phyloP scores from a whole-genome alignment of 2,113 vertebrate species.

The Leiothrix lutea region DNA sequence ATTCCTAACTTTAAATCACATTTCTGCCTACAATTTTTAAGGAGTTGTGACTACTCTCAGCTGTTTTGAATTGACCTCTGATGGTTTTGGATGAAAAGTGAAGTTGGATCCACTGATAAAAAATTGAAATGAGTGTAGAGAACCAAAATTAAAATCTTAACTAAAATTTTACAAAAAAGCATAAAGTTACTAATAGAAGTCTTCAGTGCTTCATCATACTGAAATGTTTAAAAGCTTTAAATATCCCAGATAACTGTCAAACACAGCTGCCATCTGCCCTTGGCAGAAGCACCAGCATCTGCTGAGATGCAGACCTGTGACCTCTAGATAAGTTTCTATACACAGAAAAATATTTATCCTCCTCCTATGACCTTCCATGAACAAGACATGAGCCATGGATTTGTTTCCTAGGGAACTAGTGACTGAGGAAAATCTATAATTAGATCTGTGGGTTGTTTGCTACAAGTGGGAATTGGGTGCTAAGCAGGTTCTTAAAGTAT shows the following conservation, averaged over 20 bases:
- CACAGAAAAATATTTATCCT: constrained; percentile 73
- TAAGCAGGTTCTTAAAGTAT: constrained; percentile 62
- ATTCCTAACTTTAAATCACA: background rate
- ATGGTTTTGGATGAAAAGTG: background rate
- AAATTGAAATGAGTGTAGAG: background rate
- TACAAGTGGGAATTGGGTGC: constrained; percentile 69
- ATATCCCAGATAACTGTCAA: constrained; percentile 7
- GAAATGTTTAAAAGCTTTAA: background rate
- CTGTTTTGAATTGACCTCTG: background rate
- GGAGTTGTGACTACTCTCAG: background rate
- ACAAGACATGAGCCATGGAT: constrained; percentile 70
- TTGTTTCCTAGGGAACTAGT: constrained; percentile 80
- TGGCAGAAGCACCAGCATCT: constrained; percentile 45
- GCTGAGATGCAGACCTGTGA: constrained; percentile 68
- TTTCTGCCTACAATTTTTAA: background rate
- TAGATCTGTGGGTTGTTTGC: constrained; percentile 77
- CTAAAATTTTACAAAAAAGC: background rate
- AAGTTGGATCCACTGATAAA: background rate
- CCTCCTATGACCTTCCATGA: constrained; percentile 74
- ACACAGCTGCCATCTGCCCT: constrained; percentile 1
- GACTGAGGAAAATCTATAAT: constrained; percentile 82
- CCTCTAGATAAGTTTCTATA: constrained; percentile 77
- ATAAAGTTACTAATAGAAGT: background rate
- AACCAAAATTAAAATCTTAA: background rate
- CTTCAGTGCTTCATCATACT: background rate